Evolutionary conservation across 37 sponge, comb jelly and placozoan species (phyloP), one percentile per base, ranked within the genome.

Genomic region (Cladorhizidae sp.): DNA sequence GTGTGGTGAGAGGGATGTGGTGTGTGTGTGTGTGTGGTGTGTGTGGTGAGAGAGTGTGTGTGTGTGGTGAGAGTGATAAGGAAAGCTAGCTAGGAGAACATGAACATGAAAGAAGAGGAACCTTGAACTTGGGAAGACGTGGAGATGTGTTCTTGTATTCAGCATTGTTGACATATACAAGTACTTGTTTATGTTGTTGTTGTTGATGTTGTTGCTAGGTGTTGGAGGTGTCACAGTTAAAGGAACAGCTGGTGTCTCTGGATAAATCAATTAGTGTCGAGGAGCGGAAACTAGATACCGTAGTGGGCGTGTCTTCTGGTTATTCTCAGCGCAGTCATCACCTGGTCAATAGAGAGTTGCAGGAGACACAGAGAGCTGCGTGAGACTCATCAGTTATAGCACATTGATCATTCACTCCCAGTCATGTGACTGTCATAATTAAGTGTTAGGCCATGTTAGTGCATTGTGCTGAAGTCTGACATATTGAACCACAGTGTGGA

Each of bases 291-390:
- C 40, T 92, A 0, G 76, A 82, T 20, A 74, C 70, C 31, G 54
- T 76, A 20, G 68, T 61, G 22, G 68, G 38, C 14, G 38, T 18
- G 38, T 3, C 61, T 59, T 12, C 9, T 5, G 35, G 7, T 25
- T 45, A 49, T 3, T 61, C 83, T 33, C 36, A 38, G 9, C 78
- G 93, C 1, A 88, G 82, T 52, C 89, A 87, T 31, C 36, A 68
- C 35, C 75, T 85, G 1, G 89, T 92, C 50, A 74, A 63, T 52
- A 84, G 82, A 49, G 93, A 92, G 17, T 62, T 84, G 36, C 76
- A 80, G 77, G 81, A 88, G 31, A 79, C 78, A 14, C 89, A 88
- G 69, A 74, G 62, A 72, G 56, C n/a, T n/a, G 42, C 37, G 40
- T 55, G 93, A 88, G 64, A 71, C 79, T 77, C n/a, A 52, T 35